Conservation (phyloP, 2,888 invertebrate species). For the Brachyptera risi region DNA sequence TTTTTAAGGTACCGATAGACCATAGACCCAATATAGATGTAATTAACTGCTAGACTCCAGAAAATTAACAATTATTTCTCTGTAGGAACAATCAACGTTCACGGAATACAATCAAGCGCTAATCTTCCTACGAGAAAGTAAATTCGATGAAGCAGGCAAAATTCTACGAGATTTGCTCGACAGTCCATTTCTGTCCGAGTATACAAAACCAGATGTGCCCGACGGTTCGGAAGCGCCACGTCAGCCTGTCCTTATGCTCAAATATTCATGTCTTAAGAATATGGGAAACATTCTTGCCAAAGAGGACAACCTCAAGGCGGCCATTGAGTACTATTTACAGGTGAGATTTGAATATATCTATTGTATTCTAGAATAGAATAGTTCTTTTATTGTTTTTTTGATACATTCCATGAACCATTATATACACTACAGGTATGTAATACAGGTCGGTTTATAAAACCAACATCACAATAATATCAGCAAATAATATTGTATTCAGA, state of each 20-base stretch:
- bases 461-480: too few species aligned
- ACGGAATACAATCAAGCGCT: slow-evolving; percentile 75
- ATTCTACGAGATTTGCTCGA: slow-evolving; percentile 63
- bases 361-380: not conserved
- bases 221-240: slow-evolving; percentile 52
- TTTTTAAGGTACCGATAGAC: too few species aligned
- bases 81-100: slow-evolving; percentile 74
- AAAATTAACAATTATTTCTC: not conserved
- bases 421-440: too few species aligned
- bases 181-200: slow-evolving; percentile 55
- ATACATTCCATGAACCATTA: too few species aligned
- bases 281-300: slow-evolving; percentile 66
- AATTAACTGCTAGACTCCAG: not conserved
- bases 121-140: slow-evolving; percentile 61
- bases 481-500: too few species aligned
- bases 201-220: slow-evolving; percentile 41
- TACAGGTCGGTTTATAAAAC: too few species aligned
- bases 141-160: slow-evolving; percentile 61
- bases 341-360: slow-evolving; percentile 45
- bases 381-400: too few species aligned
- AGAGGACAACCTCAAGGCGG: slow-evolving; percentile 55
- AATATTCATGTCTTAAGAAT: slow-evolving; percentile 81
- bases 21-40: not conserved
- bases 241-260: slow-evolving; percentile 63
- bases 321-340: slow-evolving; percentile 64